These are phyloP conservation scores for Xiphophorus birchmanni DNA, from an alignment of 2,797 vertebrate genomes.

Conservation along the genomic window DNA sequence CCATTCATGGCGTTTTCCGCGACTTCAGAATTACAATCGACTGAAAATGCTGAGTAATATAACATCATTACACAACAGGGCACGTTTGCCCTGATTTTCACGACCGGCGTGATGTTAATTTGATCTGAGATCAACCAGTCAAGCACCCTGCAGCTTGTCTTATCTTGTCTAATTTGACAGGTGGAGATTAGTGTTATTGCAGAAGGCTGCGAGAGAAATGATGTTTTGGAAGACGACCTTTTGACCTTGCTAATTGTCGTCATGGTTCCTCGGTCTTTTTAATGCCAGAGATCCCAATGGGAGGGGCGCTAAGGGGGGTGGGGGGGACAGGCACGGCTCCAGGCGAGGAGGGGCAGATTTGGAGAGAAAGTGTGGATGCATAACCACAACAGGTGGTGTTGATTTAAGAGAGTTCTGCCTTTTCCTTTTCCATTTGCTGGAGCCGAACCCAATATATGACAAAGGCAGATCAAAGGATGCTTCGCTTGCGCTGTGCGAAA, in stretches of 20 bases:
- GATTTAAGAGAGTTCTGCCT: conserved; percentile 75
- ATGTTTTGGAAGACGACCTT: conserved; percentile 62
- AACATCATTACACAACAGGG: not conserved
- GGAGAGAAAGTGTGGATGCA: conserved; percentile 62
- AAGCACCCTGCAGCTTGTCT: conserved; percentile 46
- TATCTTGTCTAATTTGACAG: conserved; percentile 51
- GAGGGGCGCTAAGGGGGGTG: conserved; percentile 13
- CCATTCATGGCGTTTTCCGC: conserved; percentile 24
- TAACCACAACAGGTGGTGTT: conserved; percentile 81
- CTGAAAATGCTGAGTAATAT: conserved; percentile 39
- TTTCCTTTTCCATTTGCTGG: conserved; percentile 70
- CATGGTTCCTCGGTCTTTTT: conserved; percentile 73
- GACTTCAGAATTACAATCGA: conserved; percentile 36
- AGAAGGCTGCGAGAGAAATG: not conserved
- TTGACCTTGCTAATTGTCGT: conserved; percentile 76
- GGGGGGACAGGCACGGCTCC: conserved; percentile 38
- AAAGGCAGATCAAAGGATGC: conserved; percentile 76
- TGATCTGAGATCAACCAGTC: conserved; percentile 33
- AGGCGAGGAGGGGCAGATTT: conserved; percentile 31
- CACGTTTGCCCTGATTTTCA: conserved; percentile 28
- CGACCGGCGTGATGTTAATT: conserved; percentile 42
- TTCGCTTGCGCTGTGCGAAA: conserved; percentile 65
- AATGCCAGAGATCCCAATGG: conserved; percentile 40
- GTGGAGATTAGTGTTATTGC: conserved; percentile 33
- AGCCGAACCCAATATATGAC: conserved; percentile 74